Conservation (phyloP, 2,888 invertebrate genomes). For the Thymelicus lineola region DNA sequence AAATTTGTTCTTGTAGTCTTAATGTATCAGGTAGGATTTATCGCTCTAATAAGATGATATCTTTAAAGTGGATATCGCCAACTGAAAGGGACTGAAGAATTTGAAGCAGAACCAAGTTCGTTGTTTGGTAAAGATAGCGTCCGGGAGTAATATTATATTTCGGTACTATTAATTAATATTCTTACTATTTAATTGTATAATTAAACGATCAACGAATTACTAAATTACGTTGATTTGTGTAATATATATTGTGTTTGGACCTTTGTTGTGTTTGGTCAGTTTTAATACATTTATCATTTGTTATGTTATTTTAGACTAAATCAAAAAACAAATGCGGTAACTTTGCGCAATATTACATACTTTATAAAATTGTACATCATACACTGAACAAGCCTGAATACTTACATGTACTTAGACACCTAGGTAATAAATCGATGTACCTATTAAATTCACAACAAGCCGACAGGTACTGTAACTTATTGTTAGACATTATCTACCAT, state of each 20-base stretch:
- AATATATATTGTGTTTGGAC: not conserved
- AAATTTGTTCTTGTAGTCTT: conserved; percentile 70
- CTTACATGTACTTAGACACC: too few species aligned
- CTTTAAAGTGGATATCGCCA: conserved; percentile 10
- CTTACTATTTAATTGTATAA: conserved; percentile 8
- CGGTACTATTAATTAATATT: not conserved
- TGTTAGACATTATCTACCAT: too few species aligned
- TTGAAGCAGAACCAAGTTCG: not conserved
- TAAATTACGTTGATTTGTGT: not conserved
- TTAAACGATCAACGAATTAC: conserved; percentile 1
- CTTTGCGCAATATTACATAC: too few species aligned
- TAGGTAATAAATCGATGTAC: too few species aligned
- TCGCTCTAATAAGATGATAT: conserved; percentile 45
- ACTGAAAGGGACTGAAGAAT: conserved; percentile 7
- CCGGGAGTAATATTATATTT: conserved; percentile 1
- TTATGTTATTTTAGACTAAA: not conserved
- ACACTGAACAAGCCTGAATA: too few species aligned
- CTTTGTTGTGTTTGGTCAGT: not conserved
- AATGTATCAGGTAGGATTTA: conserved; percentile 69
- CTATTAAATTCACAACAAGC: too few species aligned
- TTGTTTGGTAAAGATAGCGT: conserved; percentile 4
- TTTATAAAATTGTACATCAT: too few species aligned
- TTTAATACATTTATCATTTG: not conserved
- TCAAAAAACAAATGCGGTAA: too few species aligned
- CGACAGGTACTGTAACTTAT: too few species aligned